Conservation (phyloP, 35 echinoderm and acorn worm species). For the Lytechinus variegatus region DNA sequence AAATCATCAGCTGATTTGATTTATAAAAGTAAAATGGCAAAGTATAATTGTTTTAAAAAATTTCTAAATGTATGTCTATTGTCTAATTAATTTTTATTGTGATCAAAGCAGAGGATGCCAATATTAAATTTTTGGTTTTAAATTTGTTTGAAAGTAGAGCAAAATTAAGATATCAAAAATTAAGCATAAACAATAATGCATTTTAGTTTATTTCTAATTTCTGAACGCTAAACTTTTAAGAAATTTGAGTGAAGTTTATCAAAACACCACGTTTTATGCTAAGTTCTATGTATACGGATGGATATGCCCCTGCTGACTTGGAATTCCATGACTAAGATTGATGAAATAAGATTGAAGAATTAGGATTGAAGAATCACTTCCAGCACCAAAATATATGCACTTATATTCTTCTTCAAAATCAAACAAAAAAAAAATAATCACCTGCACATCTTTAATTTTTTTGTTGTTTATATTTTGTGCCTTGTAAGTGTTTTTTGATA, state of each 20-base stretch:
- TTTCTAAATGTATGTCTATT: background rate
- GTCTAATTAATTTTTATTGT: background rate
- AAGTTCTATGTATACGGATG: background rate
- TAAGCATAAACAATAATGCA: background rate
- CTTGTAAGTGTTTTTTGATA: background rate
- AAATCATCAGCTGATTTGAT: background rate
- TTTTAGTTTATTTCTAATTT: background rate
- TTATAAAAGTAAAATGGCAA: background rate
- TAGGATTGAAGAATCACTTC: background rate
- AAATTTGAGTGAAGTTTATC: background rate
- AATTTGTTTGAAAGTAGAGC: no score
- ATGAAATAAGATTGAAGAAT: background rate
- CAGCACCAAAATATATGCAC: background rate
- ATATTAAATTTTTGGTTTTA: no score
- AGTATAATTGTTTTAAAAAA: background rate
- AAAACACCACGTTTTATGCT: background rate
- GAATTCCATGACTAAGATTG: background rate
- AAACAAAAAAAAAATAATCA: background rate
- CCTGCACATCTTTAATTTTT: background rate
- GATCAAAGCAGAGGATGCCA: background rate
- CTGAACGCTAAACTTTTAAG: background rate
- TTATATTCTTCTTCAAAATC: background rate
- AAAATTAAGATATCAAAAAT: background rate
- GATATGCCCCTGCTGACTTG: background rate
- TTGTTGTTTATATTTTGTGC: background rate